Conservation (phyloP, 30 jellyfish, hydroid and myxozoan genomes). For the Sanderia malayensis region DNA sequence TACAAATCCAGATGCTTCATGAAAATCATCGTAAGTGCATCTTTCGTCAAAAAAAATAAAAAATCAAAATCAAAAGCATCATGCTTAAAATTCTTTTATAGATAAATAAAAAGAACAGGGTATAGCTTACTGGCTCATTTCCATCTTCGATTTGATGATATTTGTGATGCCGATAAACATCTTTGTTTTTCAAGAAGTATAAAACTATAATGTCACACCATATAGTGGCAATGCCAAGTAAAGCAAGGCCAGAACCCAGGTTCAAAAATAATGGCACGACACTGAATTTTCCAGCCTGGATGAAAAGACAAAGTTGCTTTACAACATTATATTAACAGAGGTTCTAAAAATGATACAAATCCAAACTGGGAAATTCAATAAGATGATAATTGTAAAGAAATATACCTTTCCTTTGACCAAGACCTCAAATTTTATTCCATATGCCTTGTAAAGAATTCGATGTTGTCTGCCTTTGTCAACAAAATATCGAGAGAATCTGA, state of each 20-base stretch:
- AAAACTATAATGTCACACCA: conserved; percentile 76
- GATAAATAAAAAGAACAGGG: no score
- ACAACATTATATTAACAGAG: no score
- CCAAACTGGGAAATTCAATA: no score
- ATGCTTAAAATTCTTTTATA: no score
- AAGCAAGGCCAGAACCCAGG: conserved; percentile 96
- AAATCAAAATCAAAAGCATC: no score
- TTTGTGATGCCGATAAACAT: conserved; percentile 65
- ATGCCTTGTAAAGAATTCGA: conserved; percentile 81
- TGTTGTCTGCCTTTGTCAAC: conserved; percentile 60
- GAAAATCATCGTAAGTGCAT: no score
- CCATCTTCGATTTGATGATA: conserved; percentile 63
- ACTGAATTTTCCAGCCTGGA: conserved; percentile 96
- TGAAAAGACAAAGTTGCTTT: not conserved
- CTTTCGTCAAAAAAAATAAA: no score
- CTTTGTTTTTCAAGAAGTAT: conserved; percentile 59
- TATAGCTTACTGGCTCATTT: conserved; percentile 3
- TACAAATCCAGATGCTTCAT: no score
- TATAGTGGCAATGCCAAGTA: conserved; percentile 80
- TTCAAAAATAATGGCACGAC: conserved; percentile 79
- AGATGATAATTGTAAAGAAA: not conserved
- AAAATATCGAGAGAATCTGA: conserved; percentile 70
- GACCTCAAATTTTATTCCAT: conserved; percentile 87
- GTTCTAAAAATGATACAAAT: no score
- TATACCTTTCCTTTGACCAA: conserved; percentile 87